A percentile compares a stretch with the other conserved stretches of the same genome.
phyloP scores from a whole-genome alignment of 2,113 vertebrate genomes.

The Coracopsis vasa region DNA sequence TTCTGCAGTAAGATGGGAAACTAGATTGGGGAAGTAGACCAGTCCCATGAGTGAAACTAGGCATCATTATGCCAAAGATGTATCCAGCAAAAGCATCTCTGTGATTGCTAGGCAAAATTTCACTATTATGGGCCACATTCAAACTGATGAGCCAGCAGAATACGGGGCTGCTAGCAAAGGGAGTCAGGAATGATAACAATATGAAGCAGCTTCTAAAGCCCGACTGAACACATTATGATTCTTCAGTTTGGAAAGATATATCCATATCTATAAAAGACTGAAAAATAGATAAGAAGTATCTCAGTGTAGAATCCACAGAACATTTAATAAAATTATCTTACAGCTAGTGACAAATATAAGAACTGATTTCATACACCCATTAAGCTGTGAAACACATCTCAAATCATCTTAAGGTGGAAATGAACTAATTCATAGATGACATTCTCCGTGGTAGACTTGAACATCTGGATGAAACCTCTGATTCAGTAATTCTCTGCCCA shows the following conservation, averaged over 20 bases:
- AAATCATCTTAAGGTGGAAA: neutral
- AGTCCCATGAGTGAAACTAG: neutral
- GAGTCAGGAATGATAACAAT: neutral
- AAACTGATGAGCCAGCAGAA: neutral
- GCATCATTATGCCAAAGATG: neutral
- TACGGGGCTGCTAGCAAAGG: neutral
- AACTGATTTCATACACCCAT: neutral
- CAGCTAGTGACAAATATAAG: neutral
- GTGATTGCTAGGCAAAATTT: neutral
- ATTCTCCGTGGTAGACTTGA: neutral
- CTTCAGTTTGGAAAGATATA: neutral
- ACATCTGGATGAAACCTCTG: neutral
- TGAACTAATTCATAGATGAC: neutral
- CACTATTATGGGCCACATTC: neutral
- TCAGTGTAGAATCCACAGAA: neutral
- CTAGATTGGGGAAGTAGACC: neutral
- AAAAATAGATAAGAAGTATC: neutral
- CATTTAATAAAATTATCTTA: neutral
- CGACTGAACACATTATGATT: fast-evolving
- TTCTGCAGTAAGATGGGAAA: neutral
- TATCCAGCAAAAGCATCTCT: neutral
- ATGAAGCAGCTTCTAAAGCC: neutral
- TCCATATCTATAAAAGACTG: neutral
- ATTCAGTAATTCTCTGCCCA: neutral
- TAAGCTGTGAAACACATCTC: neutral